A percentile compares a stretch with the other conserved stretches of the same genome.
These are phyloP conservation scores for Chymomyza costata DNA, from an alignment of 1,140 invertebrate species.

Conservation along the genomic window DNA sequence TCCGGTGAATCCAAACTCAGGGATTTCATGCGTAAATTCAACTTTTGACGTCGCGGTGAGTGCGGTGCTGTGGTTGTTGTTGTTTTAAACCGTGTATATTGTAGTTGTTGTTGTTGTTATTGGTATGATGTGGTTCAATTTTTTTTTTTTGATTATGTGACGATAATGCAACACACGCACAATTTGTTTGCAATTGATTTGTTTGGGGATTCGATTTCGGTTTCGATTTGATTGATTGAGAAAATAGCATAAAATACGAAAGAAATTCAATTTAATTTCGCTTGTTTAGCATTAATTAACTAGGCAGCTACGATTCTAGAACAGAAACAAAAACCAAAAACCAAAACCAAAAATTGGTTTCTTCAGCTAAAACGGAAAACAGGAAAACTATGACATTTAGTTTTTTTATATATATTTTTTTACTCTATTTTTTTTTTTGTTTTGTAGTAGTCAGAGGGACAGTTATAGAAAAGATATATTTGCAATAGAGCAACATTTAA, in stretches of 20 bases:
- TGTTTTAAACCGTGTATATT: slow-evolving; percentile 14
- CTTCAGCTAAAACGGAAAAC: slow-evolving; percentile 12
- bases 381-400: slow-evolving; percentile 19
- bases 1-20: slow-evolving; percentile 97
- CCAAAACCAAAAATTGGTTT: slow-evolving; percentile 30
- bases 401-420: too few species aligned
- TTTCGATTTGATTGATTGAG: slow-evolving; percentile 33
- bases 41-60: slow-evolving; percentile 94
- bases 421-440: too few species aligned
- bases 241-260: slow-evolving; percentile 60
- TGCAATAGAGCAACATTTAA: slow-evolving; percentile 56
- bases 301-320: slow-evolving; percentile 51
- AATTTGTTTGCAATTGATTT: too few species aligned
- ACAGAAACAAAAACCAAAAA: slow-evolving; percentile 28
- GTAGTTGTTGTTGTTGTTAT: slow-evolving; percentile 34
- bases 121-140: slow-evolving; percentile 18
- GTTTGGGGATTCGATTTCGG: slow-evolving; percentile 25
- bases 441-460: neutral
- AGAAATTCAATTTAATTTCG: slow-evolving; percentile 65
- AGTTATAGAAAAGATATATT: slow-evolving; percentile 6
- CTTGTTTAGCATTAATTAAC: slow-evolving; percentile 39
- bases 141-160: slow-evolving; percentile 23
- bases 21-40: slow-evolving; percentile 98
- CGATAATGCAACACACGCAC: slow-evolving; percentile 39
- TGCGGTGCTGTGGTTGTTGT: slow-evolving; percentile 87